phyloP scores from a whole-genome alignment of 2,888 invertebrate genomes.

The Cancer borealis region DNA sequence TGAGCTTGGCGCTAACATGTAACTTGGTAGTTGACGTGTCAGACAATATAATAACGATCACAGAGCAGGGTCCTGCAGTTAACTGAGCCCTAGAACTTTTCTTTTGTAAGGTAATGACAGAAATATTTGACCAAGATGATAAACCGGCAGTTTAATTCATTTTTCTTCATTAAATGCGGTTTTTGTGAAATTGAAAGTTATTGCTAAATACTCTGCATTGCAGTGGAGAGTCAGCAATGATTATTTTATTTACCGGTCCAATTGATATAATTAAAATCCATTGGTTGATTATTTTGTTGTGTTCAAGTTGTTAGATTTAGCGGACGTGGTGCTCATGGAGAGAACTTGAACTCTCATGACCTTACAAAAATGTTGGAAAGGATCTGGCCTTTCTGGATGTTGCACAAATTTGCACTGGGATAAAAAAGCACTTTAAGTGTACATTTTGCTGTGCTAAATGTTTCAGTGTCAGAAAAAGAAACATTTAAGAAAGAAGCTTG shows the following conservation, averaged over 20 bases:
- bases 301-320: neutral
- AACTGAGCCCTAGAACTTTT: neutral
- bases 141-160: neutral
- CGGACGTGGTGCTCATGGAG: constrained; percentile 42
- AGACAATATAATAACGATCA: constrained; percentile 47
- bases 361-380: constrained; percentile 28
- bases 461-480: constrained; percentile 37
- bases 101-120: constrained; percentile 22
- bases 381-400: neutral
- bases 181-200: neutral
- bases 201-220: neutral
- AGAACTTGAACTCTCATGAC: constrained; percentile 28
- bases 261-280: constrained; percentile 35
- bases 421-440: constrained; percentile 36
- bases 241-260: neutral
- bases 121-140: neutral
- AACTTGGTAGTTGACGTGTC: constrained; percentile 31
- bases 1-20: constrained; percentile 31
- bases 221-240: neutral
- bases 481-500: neutral
- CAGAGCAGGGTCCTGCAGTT: constrained; percentile 7
- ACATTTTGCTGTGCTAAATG: constrained; percentile 38
- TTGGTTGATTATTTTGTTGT: constrained; percentile 8
- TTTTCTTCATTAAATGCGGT: neutral
- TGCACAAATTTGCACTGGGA: constrained; percentile 14